These are phyloP conservation scores for Rhinichthys klamathensis DNA, from an alignment of 2,113 vertebrate species.

Conservation along the genomic window DNA sequence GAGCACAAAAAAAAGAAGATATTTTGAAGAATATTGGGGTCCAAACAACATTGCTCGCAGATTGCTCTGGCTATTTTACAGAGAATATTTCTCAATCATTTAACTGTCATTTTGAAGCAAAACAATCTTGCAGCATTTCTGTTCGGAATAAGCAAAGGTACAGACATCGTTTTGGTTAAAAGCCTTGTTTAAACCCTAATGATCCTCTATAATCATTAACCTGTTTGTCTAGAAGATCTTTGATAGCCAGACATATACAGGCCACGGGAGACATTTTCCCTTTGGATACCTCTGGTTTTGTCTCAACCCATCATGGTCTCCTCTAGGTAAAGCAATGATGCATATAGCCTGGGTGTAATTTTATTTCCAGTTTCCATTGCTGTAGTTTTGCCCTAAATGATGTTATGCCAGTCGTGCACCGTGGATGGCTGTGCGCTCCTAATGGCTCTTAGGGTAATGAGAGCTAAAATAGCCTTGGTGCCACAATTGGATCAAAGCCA, in stretches of 20 bases:
- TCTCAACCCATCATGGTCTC: slow-evolving; percentile 56
- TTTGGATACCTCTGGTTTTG: slow-evolving; percentile 57
- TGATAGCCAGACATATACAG: slow-evolving; percentile 21
- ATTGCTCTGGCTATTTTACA: slow-evolving; percentile 6
- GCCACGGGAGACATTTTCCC: not conserved
- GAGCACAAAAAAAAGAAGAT: not conserved
- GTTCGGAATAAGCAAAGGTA: not conserved
- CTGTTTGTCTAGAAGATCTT: not conserved
- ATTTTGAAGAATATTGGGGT: not conserved
- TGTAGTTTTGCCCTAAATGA: slow-evolving; percentile 70
- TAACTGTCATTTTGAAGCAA: slow-evolving; percentile 6
- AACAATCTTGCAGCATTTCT: not conserved
- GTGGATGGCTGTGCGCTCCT: slow-evolving; percentile 72
- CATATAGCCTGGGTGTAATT: slow-evolving; percentile 76
- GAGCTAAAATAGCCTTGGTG: slow-evolving; percentile 77
- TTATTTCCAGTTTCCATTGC: slow-evolving; percentile 78
- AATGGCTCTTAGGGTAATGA: slow-evolving; percentile 82
- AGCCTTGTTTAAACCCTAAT: not conserved
- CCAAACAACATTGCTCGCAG: not conserved
- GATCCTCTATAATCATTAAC: slow-evolving; percentile 13
- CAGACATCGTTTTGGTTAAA: not conserved
- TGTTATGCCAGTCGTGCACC: slow-evolving; percentile 60
- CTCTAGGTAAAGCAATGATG: slow-evolving; percentile 72
- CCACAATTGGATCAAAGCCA: slow-evolving; percentile 49
- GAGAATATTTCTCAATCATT: slow-evolving; percentile 12